These are phyloP conservation scores for Neopelma chrysocephalum DNA, from an alignment of 2,797 vertebrate genomes.

Conservation along the genomic window DNA sequence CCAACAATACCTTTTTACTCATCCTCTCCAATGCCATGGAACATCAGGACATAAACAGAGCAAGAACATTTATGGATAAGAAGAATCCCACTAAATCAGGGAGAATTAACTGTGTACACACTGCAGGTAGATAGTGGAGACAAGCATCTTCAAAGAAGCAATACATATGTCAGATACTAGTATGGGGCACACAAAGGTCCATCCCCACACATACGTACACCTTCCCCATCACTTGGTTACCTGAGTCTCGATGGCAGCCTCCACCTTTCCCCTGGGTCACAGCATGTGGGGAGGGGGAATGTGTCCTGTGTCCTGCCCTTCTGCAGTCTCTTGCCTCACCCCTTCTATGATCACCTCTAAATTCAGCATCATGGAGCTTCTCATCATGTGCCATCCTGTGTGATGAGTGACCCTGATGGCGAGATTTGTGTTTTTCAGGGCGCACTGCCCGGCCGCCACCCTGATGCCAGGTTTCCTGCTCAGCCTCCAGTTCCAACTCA, in stretches of 20 bases:
- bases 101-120: neutral
- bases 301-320: constrained; percentile 33
- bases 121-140: neutral
- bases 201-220: rapidly evolving
- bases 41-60: neutral
- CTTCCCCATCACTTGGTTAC: constrained; percentile 65
- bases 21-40: neutral
- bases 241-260: constrained; percentile 53
- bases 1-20: neutral
- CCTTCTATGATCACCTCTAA: constrained; percentile 33
- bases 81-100: neutral
- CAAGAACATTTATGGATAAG: neutral
- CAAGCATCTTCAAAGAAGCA: neutral
- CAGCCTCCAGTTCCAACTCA: constrained; percentile 52
- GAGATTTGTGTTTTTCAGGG: neutral
- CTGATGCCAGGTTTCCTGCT: neutral
- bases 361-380: neutral
- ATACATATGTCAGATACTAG: neutral
- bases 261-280: constrained; percentile 10
- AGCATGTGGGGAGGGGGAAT: constrained; percentile 38
- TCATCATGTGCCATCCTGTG: neutral
- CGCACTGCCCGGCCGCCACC: neutral
- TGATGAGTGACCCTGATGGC: neutral
- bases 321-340: constrained; percentile 53
- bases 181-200: neutral